Evolutionary conservation across 2,888 invertebrate species (phyloP).

Genomic region (Tetheella fluctuosa): DNA sequence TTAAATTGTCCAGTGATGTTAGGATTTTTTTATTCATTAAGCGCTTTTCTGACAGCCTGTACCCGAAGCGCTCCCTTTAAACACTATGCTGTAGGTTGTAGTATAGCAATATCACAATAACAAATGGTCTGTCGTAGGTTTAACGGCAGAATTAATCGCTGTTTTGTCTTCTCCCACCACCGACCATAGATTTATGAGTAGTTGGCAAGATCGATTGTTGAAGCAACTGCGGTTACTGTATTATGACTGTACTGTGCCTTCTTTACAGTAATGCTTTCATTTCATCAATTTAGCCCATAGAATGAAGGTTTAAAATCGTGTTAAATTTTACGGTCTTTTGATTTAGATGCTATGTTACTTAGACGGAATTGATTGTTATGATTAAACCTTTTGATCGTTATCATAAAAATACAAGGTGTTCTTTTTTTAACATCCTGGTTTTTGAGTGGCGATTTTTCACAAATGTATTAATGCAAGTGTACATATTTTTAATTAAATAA

Average conservation of each 20-base stretch:
- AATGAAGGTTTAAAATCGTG: background rate
- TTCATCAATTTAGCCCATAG: background rate
- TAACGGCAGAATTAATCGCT: conserved; percentile 75
- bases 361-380: too few species aligned
- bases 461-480: too few species aligned
- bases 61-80: conserved; percentile 17
- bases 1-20: too few species aligned
- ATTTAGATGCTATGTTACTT: too few species aligned
- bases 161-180: conserved; percentile 66
- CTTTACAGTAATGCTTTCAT: background rate
- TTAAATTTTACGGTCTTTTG: too few species aligned
- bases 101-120: conserved; percentile 56
- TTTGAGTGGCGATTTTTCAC: too few species aligned
- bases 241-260: background rate
- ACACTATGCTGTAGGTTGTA: conserved; percentile 23
- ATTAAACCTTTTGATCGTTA: too few species aligned
- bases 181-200: conserved; percentile 51
- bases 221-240: conserved; percentile 5
- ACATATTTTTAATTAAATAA: too few species aligned
- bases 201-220: conserved; percentile 25
- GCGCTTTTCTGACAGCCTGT: background rate
- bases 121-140: conserved; percentile 70
- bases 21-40: background rate
- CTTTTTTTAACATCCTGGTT: too few species aligned
- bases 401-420: too few species aligned